Conservation (phyloP, 1,140 invertebrate species). For the Neodiprion lecontei region DNA sequence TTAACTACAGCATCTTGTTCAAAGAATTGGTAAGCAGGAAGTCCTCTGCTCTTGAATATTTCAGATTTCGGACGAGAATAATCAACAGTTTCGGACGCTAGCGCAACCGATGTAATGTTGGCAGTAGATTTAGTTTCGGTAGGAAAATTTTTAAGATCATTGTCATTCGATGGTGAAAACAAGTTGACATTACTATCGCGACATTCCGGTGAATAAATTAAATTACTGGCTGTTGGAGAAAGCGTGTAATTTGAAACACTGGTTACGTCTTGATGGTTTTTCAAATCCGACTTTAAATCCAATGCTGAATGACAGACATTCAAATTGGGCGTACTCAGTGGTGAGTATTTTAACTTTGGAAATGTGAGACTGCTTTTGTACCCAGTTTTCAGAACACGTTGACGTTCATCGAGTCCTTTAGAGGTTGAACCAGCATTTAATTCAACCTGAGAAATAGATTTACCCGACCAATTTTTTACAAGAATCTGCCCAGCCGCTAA, state of each 20-base stretch:
- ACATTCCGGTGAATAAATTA: conserved; percentile 39
- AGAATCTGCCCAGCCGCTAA: conserved; percentile 37
- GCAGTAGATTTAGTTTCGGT: not conserved
- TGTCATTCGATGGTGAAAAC: conserved; percentile 34
- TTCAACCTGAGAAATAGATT: conserved; percentile 38
- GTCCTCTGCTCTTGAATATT: not conserved
- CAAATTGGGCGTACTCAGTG: conserved; percentile 47
- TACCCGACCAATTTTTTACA: conserved; percentile 35
- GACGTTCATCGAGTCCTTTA: conserved; percentile 38
- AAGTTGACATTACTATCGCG: conserved; percentile 49
- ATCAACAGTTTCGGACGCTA: not conserved
- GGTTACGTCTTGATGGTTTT: conserved; percentile 25
- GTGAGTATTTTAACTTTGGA: conserved; percentile 34
- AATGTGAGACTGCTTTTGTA: conserved; percentile 32
- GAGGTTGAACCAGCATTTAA: conserved; percentile 41
- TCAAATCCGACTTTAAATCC: conserved; percentile 24
- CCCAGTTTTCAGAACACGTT: conserved; percentile 37
- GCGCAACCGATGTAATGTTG: not conserved
- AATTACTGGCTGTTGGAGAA: conserved; percentile 50
- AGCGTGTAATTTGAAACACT: conserved; percentile 39
- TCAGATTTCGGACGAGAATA: not conserved
- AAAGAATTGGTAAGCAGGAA: not conserved
- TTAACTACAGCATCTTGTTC: not conserved
- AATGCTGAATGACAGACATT: conserved; percentile 25
- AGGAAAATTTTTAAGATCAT: conserved; percentile 19